Percentiles rank a stretch among this genome's conserved stretches.
Evolutionary conservation across 2,113 vertebrate species (phyloP).

Genomic region (Lipophrys pholis): DNA sequence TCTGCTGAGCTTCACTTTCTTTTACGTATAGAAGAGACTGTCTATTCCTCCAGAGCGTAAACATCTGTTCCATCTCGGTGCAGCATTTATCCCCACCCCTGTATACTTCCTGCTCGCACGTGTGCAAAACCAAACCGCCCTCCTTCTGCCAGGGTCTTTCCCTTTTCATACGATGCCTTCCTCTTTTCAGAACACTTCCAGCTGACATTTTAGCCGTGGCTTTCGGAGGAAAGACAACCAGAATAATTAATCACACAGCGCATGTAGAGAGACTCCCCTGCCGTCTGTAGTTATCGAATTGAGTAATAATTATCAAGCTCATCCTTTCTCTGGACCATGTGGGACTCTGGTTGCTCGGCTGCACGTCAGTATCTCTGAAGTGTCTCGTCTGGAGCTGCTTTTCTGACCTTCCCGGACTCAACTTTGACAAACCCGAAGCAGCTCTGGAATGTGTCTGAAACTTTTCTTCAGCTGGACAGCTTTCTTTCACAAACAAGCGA

Average conservation of each 20-base stretch:
- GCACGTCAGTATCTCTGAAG: constrained; percentile 29
- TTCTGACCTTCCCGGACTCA: constrained; percentile 28
- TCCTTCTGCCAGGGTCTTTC: constrained; percentile 50
- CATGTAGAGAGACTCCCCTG: neutral
- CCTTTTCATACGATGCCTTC: constrained; percentile 30
- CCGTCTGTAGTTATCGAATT: neutral
- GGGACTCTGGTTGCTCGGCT: constrained; percentile 6
- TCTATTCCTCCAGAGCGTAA: neutral
- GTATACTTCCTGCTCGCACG: constrained; percentile 27
- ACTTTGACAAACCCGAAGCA: constrained; percentile 15
- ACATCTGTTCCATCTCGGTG: neutral
- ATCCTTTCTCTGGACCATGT: constrained; percentile 19
- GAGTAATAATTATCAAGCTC: neutral
- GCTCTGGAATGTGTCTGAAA: constrained; percentile 50
- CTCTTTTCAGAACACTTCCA: neutral
- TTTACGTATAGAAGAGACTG: neutral
- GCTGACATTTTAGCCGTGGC: constrained; percentile 41
- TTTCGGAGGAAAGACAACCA: neutral
- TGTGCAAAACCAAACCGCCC: constrained; percentile 33
- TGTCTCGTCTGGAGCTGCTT: constrained; percentile 11
- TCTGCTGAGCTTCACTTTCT: neutral
- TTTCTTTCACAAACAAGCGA: constrained; percentile 18
- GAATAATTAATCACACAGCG: neutral
- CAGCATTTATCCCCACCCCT: constrained; percentile 15
- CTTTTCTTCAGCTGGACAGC: constrained; percentile 26